Evolutionary conservation across 2,888 invertebrate genomes (phyloP), one percentile per base, ranked within the genome.

Genomic region (Drosophila bunnanda): DNA sequence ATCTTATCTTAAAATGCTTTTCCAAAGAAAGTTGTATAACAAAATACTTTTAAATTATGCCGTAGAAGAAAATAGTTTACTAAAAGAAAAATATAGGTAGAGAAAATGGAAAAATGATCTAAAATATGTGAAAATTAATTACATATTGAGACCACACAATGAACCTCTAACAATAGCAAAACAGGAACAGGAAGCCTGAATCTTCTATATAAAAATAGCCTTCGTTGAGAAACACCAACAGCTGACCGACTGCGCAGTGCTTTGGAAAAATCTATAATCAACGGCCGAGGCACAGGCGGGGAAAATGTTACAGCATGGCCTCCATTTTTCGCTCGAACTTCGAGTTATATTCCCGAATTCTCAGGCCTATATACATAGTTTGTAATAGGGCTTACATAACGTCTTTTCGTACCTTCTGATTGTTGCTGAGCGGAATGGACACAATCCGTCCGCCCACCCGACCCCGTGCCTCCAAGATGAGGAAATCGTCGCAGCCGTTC

Each of bases 381-480:
- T 64, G 25, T 36, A 17, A 15, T 44, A 41, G 7, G 32, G 41
- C 9, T 60, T 59, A 64, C 36, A 60, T 50, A 72, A 66, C 50
- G 36, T 54, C n/a, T 22, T 4, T 7, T 28, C 4, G 28, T 89
- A 92, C 92, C 88, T 92, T 93, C 86, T 94, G 93, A 65, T 84
- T 85, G 66, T 93, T 93, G 91, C 95, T 79, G 91, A 96, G 93
- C 83, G 95, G 94, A 88, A 96, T 95, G 68, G 96, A 95, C 65
- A 96, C 93, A 79, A 97, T 96, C 77, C 97, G 94, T 71, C 97
- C 97, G 58, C 97, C 97, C 76, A 97, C 94, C 71, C 96, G 94
- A 90, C 95, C 95, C 90, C 97, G 94, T 68, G 96, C 96, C 93
- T 97, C 97, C 81, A 97, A 93, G 87, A 97, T 94, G 91, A 95